Evolutionary conservation across 2,888 invertebrate species (phyloP).

Genomic region (Linnaemya tessellans): DNA sequence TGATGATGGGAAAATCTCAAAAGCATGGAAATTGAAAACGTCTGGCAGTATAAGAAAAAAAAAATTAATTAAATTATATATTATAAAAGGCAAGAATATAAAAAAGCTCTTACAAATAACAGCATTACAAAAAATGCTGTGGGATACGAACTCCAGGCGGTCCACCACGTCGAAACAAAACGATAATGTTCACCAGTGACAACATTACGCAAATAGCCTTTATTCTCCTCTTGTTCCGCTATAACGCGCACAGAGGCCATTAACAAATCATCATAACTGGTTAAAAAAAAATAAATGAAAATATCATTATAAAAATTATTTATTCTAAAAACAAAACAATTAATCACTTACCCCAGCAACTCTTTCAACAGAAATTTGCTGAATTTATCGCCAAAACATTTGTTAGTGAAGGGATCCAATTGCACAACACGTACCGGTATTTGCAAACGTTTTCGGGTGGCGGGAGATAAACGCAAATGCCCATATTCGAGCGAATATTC

Average conservation of each 20-base stretch:
- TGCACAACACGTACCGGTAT: conserved; percentile 95
- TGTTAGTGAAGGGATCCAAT: conserved; percentile 93
- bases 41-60: conserved; percentile 86
- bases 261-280: conserved; percentile 94
- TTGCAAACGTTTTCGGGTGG: conserved; percentile 92
- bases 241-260: conserved; percentile 98
- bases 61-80: conserved; percentile 83
- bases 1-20: conserved; percentile 99
- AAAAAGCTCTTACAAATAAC: conserved; percentile 94
- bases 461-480: conserved; percentile 94
- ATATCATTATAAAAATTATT: not conserved
- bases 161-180: conserved; percentile 98
- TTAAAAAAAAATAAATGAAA: conserved; percentile 27
- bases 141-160: conserved; percentile 96
- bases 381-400: conserved; percentile 97
- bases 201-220: conserved; percentile 97
- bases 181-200: conserved; percentile 99
- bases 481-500: conserved; percentile 99
- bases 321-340: not conserved
- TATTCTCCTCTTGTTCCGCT: conserved; percentile 98
- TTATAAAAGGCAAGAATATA: conserved; percentile 85
- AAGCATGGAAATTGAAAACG: conserved; percentile 98
- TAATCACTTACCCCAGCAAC: conserved; percentile 89
- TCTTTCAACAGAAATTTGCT: conserved; percentile 95
- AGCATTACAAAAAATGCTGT: conserved; percentile 99